Conservation (phyloP, 2,888 invertebrate genomes). For the Heliconius hortense region DNA sequence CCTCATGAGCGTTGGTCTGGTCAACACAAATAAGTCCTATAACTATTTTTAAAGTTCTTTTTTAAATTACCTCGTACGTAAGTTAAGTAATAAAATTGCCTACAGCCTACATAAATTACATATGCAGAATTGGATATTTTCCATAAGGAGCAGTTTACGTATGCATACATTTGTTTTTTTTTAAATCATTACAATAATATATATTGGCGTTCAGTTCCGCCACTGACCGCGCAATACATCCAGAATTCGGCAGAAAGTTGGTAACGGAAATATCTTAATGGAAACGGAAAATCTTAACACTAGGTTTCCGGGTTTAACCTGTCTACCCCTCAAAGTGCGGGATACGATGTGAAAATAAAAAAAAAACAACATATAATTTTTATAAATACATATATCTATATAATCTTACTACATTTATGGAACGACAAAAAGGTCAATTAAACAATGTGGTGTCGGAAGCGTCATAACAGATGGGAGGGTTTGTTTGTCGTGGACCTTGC, state of each 20-base stretch:
- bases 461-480: conserved; percentile 62
- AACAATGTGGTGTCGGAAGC: conserved; percentile 62
- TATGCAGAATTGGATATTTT: not conserved
- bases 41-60: not conserved
- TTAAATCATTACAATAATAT: no score
- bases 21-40: not conserved
- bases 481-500: conserved; percentile 44
- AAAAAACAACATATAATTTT: not conserved
- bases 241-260: no score
- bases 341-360: not conserved
- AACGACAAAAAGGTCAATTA: conserved; percentile 61
- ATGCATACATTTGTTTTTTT: no score
- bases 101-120: not conserved
- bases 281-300: no score
- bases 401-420: not conserved
- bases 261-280: no score
- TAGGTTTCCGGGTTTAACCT: not conserved
- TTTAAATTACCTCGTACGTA: not conserved
- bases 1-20: conserved; percentile 1
- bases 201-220: not conserved
- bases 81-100: not conserved
- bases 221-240: not conserved
- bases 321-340: not conserved
- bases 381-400: not conserved
- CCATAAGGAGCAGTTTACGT: no score